Evolutionary conservation across 1,140 invertebrate species (phyloP).

Genomic region (Drosophila kikkawai): DNA sequence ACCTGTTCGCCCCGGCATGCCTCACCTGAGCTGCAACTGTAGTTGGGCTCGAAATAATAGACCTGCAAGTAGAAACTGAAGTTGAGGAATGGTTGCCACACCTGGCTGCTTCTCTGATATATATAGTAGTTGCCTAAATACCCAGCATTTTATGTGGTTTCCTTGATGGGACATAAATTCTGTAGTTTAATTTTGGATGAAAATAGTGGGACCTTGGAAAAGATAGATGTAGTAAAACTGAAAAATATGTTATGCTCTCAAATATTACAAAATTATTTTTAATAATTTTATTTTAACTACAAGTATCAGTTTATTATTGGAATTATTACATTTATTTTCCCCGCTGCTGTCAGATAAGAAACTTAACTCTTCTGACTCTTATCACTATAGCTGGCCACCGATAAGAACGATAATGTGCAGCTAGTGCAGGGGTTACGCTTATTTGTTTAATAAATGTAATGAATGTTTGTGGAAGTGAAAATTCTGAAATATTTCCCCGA

Average conservation of each 20-base stretch:
- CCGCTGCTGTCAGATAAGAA: slow-evolving; percentile 6
- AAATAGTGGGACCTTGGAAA: no score
- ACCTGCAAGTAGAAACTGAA: not conserved
- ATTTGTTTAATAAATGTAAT: slow-evolving; percentile 1
- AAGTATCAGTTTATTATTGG: not conserved
- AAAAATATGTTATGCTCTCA: not conserved
- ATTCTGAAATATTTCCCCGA: not conserved
- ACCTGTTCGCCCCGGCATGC: slow-evolving; percentile 25
- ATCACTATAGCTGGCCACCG: slow-evolving; percentile 10
- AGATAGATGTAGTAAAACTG: no score
- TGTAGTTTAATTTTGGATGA: not conserved
- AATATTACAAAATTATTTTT: not conserved
- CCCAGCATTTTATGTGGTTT: not conserved
- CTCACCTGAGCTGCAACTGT: slow-evolving; percentile 16
- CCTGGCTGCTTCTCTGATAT: not conserved
- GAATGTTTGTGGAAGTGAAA: not conserved
- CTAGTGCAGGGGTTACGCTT: not conserved
- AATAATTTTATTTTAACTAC: not conserved
- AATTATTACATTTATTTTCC: not conserved
- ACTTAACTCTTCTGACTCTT: slow-evolving; percentile 4
- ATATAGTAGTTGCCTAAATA: not conserved
- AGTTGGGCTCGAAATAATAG: slow-evolving; percentile 9
- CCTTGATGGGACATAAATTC: not conserved
- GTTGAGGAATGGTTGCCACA: slow-evolving; percentile 7
- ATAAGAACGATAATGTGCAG: slow-evolving; percentile 32